A percentile compares a stretch with the other conserved stretches of the same genome.
Evolutionary conservation across 2,113 vertebrate species (phyloP).

Genomic region (Glareola pratincola): DNA sequence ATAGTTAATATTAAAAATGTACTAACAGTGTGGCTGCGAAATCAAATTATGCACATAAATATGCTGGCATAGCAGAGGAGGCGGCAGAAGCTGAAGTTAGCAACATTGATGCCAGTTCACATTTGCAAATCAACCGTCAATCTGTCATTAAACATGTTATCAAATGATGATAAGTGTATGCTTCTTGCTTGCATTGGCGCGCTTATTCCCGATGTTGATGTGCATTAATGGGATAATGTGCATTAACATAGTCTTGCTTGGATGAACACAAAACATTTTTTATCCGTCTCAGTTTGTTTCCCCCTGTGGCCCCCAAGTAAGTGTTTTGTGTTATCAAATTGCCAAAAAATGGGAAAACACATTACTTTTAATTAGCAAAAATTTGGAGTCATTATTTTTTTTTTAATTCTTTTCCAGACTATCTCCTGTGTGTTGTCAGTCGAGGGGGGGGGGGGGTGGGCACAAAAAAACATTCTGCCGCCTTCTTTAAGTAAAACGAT

Average conservation of each 20-base stretch:
- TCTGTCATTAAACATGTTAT: slow-evolving; percentile 99
- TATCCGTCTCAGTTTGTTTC: slow-evolving; percentile 87
- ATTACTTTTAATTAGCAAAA: slow-evolving; percentile 84
- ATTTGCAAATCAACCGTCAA: slow-evolving; percentile 95
- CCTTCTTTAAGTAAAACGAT: slow-evolving; percentile 72
- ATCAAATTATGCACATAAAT: slow-evolving; percentile 95
- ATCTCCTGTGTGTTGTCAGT: slow-evolving; percentile 45
- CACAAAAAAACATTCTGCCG: slow-evolving; percentile 5
- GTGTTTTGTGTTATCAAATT: slow-evolving; percentile 86
- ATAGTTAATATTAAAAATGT: slow-evolving; percentile 89
- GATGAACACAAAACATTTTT: slow-evolving; percentile 94
- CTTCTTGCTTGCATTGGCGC: slow-evolving; percentile 86
- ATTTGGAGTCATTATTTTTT: slow-evolving; percentile 45
- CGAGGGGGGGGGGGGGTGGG: neutral
- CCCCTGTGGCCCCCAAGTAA: slow-evolving; percentile 83
- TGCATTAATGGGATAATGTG: slow-evolving; percentile 93
- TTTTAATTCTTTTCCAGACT: neutral
- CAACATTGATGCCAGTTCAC: slow-evolving; percentile 88
- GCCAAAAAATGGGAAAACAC: slow-evolving; percentile 75
- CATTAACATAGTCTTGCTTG: slow-evolving; percentile 91
- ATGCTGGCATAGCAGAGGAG: slow-evolving; percentile 86
- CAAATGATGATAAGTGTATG: slow-evolving; percentile 93
- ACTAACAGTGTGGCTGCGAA: slow-evolving; percentile 89
- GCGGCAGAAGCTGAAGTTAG: slow-evolving; percentile 86
- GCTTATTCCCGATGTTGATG: slow-evolving; percentile 88